Evolutionary conservation across 2,797 vertebrate genomes (phyloP).

Genomic region (Falco rusticolus): DNA sequence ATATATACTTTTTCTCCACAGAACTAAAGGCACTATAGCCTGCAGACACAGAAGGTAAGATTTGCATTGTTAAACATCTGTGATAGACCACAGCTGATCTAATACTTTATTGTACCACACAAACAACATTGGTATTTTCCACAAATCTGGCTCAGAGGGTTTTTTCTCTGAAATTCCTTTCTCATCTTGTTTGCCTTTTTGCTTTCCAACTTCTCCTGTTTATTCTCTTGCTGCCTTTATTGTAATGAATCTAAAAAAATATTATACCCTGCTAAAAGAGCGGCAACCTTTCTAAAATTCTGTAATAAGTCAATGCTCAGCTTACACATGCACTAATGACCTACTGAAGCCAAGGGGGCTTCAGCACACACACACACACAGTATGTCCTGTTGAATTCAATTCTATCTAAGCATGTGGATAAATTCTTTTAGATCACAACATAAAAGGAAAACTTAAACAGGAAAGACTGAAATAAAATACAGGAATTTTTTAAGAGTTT

Average conservation of each 20-base stretch:
- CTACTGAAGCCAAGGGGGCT: background rate
- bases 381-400: background rate
- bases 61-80: background rate
- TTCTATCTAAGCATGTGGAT: background rate
- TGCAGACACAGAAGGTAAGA: background rate
- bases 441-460: background rate
- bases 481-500: background rate
- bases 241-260: background rate
- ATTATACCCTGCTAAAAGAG: background rate
- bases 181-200: slow-evolving; percentile 24
- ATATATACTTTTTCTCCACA: background rate
- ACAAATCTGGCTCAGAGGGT: slow-evolving; percentile 45
- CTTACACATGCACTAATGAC: background rate
- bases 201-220: slow-evolving; percentile 10
- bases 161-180: slow-evolving; percentile 51
- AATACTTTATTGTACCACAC: slow-evolving; percentile 24
- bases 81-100: slow-evolving; percentile 13
- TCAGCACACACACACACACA: background rate
- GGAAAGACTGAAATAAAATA: background rate
- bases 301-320: background rate
- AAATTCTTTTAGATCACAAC: background rate
- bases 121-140: slow-evolving; percentile 53
- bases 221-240: background rate
- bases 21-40: background rate
- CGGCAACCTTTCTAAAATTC: background rate